These are phyloP conservation scores for Hexactinellida sp. DNA, from an alignment of 37 sponge, comb jelly and placozoan species.

Conservation along the genomic window DNA sequence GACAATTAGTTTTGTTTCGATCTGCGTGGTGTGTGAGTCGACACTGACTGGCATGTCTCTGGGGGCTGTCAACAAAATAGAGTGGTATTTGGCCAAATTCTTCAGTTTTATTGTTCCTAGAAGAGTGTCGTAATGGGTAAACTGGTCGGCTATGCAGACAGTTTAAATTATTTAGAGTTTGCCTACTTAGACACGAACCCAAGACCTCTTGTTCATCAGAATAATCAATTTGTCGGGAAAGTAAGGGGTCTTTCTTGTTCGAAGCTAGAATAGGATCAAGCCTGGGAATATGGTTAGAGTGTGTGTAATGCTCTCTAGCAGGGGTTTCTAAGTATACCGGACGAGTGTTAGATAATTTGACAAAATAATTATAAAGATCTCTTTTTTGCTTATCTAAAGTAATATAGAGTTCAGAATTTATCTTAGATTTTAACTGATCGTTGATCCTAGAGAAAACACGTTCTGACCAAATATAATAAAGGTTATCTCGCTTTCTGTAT, in stretches of 20 bases:
- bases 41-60: background rate
- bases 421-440: background rate
- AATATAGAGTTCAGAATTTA: background rate
- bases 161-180: background rate
- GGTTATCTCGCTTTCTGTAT: background rate
- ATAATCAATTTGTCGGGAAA: background rate
- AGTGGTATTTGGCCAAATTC: background rate
- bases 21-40: background rate
- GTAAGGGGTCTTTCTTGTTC: background rate
- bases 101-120: background rate
- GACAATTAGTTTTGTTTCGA: background rate
- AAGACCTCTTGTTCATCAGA: background rate
- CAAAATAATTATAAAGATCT: background rate
- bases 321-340: background rate
- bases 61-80: background rate
- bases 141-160: background rate
- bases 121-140: background rate
- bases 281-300: background rate
- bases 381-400: background rate
- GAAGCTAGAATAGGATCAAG: no score
- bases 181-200: background rate
- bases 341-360: background rate
- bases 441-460: background rate
- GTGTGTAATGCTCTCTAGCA: background rate
- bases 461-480: background rate